Conservation (phyloP, 2,888 invertebrate species). For the Sepiola atlantica region DNA sequence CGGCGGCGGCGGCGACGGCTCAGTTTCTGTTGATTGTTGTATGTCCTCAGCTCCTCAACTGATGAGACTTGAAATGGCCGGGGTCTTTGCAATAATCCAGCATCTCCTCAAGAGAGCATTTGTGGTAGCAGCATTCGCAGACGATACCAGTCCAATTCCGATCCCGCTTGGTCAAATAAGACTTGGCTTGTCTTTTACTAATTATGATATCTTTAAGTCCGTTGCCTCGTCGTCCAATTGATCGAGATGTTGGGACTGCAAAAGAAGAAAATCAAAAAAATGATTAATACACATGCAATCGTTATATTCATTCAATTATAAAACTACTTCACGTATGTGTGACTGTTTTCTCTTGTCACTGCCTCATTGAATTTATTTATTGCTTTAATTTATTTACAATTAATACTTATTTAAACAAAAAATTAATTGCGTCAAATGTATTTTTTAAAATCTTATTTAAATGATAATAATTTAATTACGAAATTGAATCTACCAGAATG, state of each 20-base stretch:
- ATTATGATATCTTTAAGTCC: slow-evolving; percentile 39
- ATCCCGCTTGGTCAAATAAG: slow-evolving; percentile 33
- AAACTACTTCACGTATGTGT: neutral
- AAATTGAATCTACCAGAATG: too few relatives aligned
- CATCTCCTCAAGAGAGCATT: slow-evolving; percentile 14
- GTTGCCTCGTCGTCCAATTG: neutral
- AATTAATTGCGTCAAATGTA: too few relatives aligned
- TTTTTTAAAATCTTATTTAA: too few relatives aligned
- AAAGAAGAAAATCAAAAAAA: neutral
- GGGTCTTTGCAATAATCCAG: slow-evolving; percentile 45
- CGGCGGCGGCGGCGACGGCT: too few relatives aligned
- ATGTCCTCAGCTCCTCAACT: neutral
- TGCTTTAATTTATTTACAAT: too few relatives aligned
- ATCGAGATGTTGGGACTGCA: slow-evolving; percentile 43
- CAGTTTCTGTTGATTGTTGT: too few relatives aligned
- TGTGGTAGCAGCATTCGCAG: slow-evolving; percentile 43
- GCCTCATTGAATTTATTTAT: neutral
- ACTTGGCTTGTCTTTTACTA: slow-evolving; percentile 45
- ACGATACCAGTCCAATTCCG: slow-evolving; percentile 43
- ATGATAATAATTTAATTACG: too few relatives aligned
- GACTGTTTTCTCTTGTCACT: neutral
- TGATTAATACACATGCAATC: neutral
- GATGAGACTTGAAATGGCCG: neutral
- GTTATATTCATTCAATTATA: neutral
- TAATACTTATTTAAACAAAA: too few relatives aligned